These are phyloP conservation scores for Serrognathus titanus DNA, from an alignment of 2,888 invertebrate genomes.

Conservation along the genomic window DNA sequence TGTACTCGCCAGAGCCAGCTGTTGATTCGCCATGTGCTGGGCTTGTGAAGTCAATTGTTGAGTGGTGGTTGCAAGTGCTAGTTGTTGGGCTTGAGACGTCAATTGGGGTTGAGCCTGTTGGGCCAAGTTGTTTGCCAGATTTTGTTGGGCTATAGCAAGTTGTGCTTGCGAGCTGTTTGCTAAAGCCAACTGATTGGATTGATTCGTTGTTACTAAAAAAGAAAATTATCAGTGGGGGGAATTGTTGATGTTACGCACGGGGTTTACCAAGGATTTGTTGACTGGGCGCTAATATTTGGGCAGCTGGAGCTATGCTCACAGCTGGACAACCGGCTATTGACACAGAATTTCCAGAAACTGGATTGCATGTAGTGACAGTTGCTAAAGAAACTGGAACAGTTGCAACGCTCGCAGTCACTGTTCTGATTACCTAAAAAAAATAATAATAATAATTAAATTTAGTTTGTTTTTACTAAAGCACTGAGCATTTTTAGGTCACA, in stretches of 20 bases:
- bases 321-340: slow-evolving; percentile 57
- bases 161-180: slow-evolving; percentile 46
- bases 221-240: background rate
- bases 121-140: slow-evolving; percentile 43
- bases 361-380: slow-evolving; percentile 53
- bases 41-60: slow-evolving; percentile 38
- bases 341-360: slow-evolving; percentile 52
- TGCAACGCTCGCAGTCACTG: slow-evolving; percentile 58
- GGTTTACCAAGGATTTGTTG: slow-evolving; percentile 47
- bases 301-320: slow-evolving; percentile 58
- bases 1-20: slow-evolving; percentile 32
- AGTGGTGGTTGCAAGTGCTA: slow-evolving; percentile 41
- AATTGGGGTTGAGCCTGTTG: slow-evolving; percentile 38
- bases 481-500: no score
- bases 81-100: slow-evolving; percentile 42
- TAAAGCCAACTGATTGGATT: slow-evolving; percentile 43
- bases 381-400: slow-evolving; percentile 61
- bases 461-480: background rate
- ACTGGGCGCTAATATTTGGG: slow-evolving; percentile 50
- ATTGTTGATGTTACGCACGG: background rate
- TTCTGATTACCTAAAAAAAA: slow-evolving; percentile 47
- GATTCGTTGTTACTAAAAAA: slow-evolving; percentile 44
- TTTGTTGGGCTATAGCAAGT: slow-evolving; percentile 46
- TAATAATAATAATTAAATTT: background rate
- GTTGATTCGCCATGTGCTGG: slow-evolving; percentile 35